Base-by-base conservation (phyloP, 2,888 invertebrate genomes). In the Hirudinaria manillensis region DNA sequence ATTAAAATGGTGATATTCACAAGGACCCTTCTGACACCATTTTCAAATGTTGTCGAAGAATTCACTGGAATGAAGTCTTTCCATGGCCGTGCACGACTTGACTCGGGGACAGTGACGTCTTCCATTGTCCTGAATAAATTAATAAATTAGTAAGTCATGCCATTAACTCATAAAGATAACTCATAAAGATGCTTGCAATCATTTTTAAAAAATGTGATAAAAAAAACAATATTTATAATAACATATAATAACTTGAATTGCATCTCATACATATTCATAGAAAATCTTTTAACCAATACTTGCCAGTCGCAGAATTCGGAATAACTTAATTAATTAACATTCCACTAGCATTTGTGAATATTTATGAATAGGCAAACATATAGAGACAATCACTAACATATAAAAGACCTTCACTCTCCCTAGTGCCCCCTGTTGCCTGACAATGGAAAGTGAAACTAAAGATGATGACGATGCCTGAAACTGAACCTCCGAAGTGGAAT, bases 31-130 rank as follows among this genome's bases (percentile, higher is more conserved):
- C 80, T 80, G 16, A 80, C 80, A 67, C 81, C 80, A 36, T 81
- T 80, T 24, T 75, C 80, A 78, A 85, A 79, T 36, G 80, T 79
- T 21, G 82, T 82, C 53, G 80, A 79, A n/a, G 80, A 78, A 67
- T 83, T 82, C 36, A 78, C 78, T 7, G 82, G 79, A 10, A 83
- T 80, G 77, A 81, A 85, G 76, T 85, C 85, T 56, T 79, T 77
- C 4, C 84, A 84, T 19, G 84, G 81, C 36, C 77, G 7, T n/a
- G 76, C 76, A 45, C 53, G 66, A 13, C 66, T 34, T 21, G 71
- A 13, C 6, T 16, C n/a, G 19, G 70, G 55, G n/a, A 65, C 34
- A 3, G 24, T 4, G n/a, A n/a, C 10, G 24, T 70, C 72, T 10
- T 36, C 27, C 2, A 27, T n/a, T 13, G 76, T 76, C 55, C 76